Conservation (phyloP, 1,140 invertebrate genomes). For the Euborellia annulipes region DNA sequence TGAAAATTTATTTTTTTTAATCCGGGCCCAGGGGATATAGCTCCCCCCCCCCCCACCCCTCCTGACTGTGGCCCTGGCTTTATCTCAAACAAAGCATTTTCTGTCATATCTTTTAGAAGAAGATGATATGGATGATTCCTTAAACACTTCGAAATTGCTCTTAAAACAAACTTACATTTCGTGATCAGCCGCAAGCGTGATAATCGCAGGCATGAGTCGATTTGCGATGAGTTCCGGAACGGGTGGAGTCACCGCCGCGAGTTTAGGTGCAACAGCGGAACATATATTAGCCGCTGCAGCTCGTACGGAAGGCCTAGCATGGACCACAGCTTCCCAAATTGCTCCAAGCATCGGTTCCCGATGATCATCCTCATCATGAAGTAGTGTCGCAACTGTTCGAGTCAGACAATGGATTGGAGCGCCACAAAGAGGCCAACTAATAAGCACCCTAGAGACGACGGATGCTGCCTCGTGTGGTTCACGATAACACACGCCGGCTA, state of each 20-base stretch:
- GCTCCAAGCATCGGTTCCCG: constrained; percentile 34
- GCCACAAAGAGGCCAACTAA: constrained; percentile 33
- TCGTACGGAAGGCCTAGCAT: constrained; percentile 41
- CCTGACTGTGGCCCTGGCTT: neutral
- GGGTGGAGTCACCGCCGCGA: constrained; percentile 30
- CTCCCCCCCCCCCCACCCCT: neutral
- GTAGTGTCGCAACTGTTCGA: constrained; percentile 25
- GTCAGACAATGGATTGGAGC: constrained; percentile 34
- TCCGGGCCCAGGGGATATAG: too few relatives aligned
- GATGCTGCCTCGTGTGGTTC: too few relatives aligned
- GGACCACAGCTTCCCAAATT: constrained; percentile 54
- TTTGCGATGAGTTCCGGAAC: constrained; percentile 29
- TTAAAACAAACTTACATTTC: constrained; percentile 40
- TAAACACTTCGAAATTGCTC: neutral
- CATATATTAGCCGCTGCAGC: constrained; percentile 41
- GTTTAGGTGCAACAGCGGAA: constrained; percentile 35
- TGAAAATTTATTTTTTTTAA: too few relatives aligned
- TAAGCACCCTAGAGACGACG: constrained; percentile 25
- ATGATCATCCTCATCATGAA: constrained; percentile 16
- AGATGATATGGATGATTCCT: neutral
- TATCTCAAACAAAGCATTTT: too few relatives aligned
- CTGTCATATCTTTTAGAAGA: neutral
- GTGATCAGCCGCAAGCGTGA: constrained; percentile 51
- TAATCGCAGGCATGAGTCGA: constrained; percentile 47
- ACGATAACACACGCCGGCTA: constrained; percentile 26